These are phyloP conservation scores for Drosophila seguyi DNA, from an alignment of 1,140 invertebrate species.

Conservation along the genomic window DNA sequence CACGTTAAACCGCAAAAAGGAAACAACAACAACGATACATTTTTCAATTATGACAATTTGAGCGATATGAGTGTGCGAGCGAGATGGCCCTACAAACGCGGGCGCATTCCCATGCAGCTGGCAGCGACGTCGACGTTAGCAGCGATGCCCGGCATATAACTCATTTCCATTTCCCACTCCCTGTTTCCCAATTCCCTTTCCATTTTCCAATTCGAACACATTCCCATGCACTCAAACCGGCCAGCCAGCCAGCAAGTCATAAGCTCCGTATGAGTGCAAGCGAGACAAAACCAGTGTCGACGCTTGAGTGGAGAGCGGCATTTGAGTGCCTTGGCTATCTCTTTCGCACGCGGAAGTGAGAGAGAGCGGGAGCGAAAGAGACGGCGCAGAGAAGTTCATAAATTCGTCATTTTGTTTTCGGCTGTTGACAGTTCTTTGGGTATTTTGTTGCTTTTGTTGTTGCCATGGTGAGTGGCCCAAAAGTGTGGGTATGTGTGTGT, in stretches of 20 bases:
- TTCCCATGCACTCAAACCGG: slow-evolving; percentile 67
- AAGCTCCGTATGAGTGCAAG: slow-evolving; percentile 17
- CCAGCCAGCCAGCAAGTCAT: not conserved
- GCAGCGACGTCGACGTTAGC: slow-evolving; percentile 44
- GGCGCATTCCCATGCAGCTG: slow-evolving; percentile 58
- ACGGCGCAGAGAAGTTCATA: slow-evolving; percentile 75
- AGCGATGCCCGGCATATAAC: slow-evolving; percentile 54
- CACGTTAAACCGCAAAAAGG: slow-evolving; percentile 36
- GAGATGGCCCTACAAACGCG: slow-evolving; percentile 44
- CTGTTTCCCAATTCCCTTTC: slow-evolving; percentile 38
- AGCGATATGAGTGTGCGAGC: slow-evolving; percentile 55
- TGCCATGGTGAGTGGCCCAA: slow-evolving; percentile 40
- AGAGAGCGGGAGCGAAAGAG: slow-evolving; percentile 25
- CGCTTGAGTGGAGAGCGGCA: slow-evolving; percentile 24
- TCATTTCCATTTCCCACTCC: slow-evolving; percentile 70
- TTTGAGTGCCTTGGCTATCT: slow-evolving; percentile 11
- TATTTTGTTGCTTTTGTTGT: slow-evolving; percentile 59
- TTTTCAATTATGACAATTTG: slow-evolving; percentile 57
- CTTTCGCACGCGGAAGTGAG: slow-evolving; percentile 6
- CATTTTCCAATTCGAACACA: slow-evolving; percentile 69
- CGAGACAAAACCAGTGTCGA: slow-evolving; percentile 41
- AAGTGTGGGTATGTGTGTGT: slow-evolving; percentile 15
- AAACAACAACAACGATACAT: slow-evolving; percentile 42
- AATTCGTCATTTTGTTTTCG: slow-evolving; percentile 85
- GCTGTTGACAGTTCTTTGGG: slow-evolving; percentile 78